These are phyloP conservation scores for Falco peregrinus DNA, from an alignment of 2,797 vertebrate genomes.

Conservation along the genomic window DNA sequence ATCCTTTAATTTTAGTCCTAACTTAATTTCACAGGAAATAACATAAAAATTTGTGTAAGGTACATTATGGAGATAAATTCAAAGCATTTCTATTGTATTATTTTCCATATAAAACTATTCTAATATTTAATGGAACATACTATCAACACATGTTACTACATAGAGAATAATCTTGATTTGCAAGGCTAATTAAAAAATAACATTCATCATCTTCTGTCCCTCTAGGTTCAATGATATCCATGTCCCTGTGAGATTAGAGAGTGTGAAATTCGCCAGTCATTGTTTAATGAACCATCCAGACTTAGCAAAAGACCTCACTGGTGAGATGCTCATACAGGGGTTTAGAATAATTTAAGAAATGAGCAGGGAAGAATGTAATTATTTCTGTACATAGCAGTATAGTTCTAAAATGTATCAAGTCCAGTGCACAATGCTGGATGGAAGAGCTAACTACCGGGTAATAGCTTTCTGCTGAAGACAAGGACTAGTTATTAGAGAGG, in stretches of 20 bases:
- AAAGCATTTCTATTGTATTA: not conserved
- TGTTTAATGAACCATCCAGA: constrained; percentile 99
- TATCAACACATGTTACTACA: not conserved
- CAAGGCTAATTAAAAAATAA: constrained; percentile 64
- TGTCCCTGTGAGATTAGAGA: constrained; percentile 97
- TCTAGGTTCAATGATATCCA: constrained; percentile 98
- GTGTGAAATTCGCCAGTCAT: constrained; percentile 99
- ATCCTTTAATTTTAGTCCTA: not conserved
- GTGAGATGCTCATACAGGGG: constrained; percentile 72
- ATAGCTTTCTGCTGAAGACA: not conserved
- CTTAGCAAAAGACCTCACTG: constrained; percentile 96
- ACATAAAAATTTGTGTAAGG: not conserved
- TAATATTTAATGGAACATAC: not conserved
- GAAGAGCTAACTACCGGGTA: not conserved
- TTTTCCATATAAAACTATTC: not conserved
- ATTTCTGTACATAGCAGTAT: not conserved
- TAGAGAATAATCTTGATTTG: constrained; percentile 35
- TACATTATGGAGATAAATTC: not conserved
- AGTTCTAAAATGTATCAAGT: not conserved
- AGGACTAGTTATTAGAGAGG: not conserved
- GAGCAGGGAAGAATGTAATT: not conserved
- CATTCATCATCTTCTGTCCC: constrained; percentile 40
- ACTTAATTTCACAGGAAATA: not conserved
- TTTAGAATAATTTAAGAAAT: constrained; percentile 13
- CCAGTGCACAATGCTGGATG: not conserved